Evolutionary conservation across 1,140 invertebrate species (phyloP), one percentile per base, ranked within the genome.

Genomic region (Plectrocnemia conspersa): DNA sequence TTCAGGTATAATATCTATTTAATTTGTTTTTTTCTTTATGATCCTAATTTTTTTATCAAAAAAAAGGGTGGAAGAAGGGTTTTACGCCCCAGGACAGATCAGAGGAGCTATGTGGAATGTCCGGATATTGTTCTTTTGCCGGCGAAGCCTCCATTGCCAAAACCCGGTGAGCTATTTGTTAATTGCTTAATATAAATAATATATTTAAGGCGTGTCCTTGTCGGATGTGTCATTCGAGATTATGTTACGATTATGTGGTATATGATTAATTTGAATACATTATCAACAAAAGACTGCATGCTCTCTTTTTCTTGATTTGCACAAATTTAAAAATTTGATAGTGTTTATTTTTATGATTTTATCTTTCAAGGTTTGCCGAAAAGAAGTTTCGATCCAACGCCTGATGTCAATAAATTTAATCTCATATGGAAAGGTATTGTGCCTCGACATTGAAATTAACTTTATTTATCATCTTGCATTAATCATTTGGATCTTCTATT

Each of bases 81-180:
- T 64, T 70, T 90, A 29, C 77, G 88, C 36, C 87, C 88, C 6
- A 78, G 88, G 48, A 86, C 82, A 9, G 88, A 91, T 63, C 80
- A 78, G 35, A 80, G 86, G 59, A 89, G 86, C 62, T 91, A 91
- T 68, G 86, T 86, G 0, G 78, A 80, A 59, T 77, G 76, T 19
- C 78, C 79, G 0, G 79, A 80, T 41, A 80, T 80, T 48, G 78
- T 79, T 16, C 56, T 80, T 47, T 57, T 80, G 52, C 79, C 79
- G 1, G 79, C 79, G 0, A 76, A 77, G 19, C 76, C 77, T 0
- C 73, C 73, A 2, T 68, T 70, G 15, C 52, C 52, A 0, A 58
- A 59, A 38, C 56, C 56, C 19, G 57, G 56, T 62, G 23, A 56
- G 45, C 42, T 21, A 29, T 29, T 7, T 13, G 15, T 40, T 40